phyloP scores from a whole-genome alignment of 2,113 vertebrate species.

The Amphiprion ocellaris region DNA sequence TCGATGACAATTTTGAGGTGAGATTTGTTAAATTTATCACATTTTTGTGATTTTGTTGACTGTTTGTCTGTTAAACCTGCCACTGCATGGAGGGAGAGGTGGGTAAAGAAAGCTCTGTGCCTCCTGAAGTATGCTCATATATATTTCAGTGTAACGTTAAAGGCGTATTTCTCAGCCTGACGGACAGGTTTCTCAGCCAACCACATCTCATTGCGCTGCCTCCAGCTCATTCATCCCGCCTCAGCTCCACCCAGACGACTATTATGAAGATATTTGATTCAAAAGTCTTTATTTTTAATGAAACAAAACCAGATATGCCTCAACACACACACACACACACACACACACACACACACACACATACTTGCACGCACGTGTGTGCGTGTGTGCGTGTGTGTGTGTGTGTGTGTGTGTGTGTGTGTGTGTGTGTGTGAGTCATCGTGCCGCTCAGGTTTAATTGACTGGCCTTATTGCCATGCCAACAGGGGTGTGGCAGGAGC shows the following conservation, averaged over 20 bases:
- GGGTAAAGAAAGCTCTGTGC: too few relatives aligned
- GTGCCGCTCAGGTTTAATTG: slow-evolving; percentile 73
- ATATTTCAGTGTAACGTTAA: neutral
- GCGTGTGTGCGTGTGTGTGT: neutral
- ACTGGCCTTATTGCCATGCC: slow-evolving; percentile 75
- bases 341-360: neutral
- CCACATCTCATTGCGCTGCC: neutral
- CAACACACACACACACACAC: neutral
- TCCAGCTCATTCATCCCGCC: neutral
- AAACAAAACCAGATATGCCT: neutral
- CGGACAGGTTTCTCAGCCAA: neutral
- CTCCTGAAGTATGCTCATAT: too few relatives aligned
- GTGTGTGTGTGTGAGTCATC: slow-evolving; percentile 49
- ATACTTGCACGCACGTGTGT: neutral
- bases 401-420: slow-evolving; percentile 26
- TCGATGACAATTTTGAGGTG: too few relatives aligned
- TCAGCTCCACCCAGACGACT: slow-evolving; percentile 1
- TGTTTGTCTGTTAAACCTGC: too few relatives aligned
- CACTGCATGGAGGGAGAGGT: too few relatives aligned
- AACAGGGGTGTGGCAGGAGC: slow-evolving; percentile 77
- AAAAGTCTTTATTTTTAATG: neutral
- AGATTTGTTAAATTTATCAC: too few relatives aligned
- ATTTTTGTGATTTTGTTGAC: too few relatives aligned
- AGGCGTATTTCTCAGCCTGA: neutral
- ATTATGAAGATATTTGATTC: neutral